Conservation (phyloP, 2,888 invertebrate species). For the Stenodera caucasica region DNA sequence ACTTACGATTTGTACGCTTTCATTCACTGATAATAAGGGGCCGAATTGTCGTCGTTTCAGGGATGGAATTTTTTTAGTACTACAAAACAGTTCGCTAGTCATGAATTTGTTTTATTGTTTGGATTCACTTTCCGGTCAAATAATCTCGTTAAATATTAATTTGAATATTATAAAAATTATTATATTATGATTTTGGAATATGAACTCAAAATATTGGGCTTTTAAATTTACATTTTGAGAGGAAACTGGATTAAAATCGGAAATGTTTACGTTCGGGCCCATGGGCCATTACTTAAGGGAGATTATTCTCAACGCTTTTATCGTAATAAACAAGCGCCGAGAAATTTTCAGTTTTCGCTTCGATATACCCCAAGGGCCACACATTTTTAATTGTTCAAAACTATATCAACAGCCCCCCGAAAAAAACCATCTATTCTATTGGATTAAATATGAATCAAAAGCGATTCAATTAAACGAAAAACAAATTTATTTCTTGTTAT, state of each 20-base stretch:
- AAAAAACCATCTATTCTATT: background rate
- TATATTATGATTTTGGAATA: too few relatives aligned
- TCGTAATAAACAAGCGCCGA: constrained; percentile 25
- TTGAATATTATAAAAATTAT: too few relatives aligned
- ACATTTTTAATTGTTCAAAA: background rate
- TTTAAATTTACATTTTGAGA: constrained; percentile 30
- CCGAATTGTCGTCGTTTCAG: background rate
- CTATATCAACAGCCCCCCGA: too few relatives aligned
- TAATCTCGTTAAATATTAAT: too few relatives aligned
- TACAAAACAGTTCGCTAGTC: too few relatives aligned
- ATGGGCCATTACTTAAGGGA: constrained; percentile 40
- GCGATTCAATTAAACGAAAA: constrained; percentile 24
- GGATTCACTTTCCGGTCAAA: too few relatives aligned
- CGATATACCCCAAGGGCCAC: background rate
- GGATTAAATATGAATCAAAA: constrained; percentile 15
- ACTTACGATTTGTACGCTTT: background rate
- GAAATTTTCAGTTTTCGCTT: constrained; percentile 20
- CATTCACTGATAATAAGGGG: background rate
- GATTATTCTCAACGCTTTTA: constrained; percentile 34
- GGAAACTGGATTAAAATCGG: constrained; percentile 33
- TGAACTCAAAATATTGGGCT: constrained; percentile 10
- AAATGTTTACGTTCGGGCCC: constrained; percentile 36
- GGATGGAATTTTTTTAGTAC: constrained; percentile 6
- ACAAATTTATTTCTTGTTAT: constrained; percentile 31
- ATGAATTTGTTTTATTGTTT: background rate